Conservation (phyloP, 1,140 invertebrate species). For the Drosophila bocki region DNA sequence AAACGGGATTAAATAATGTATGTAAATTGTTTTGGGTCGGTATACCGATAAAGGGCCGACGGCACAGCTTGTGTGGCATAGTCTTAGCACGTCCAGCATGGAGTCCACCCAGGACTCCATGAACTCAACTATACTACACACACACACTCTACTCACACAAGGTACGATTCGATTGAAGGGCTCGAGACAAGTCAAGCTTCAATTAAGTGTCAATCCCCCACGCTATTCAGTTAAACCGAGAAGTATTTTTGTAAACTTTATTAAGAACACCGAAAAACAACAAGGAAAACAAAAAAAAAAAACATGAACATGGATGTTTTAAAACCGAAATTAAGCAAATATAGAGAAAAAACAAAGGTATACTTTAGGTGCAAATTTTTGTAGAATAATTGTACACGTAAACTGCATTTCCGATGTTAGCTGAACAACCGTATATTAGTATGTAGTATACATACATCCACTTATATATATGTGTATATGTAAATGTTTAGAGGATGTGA, state of each 20-base stretch:
- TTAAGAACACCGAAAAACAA: constrained; percentile 38
- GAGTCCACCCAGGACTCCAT: constrained; percentile 33
- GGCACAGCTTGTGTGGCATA: constrained; percentile 49
- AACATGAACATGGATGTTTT: constrained; percentile 58
- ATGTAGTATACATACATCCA: constrained; percentile 22
- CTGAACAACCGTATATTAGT: constrained; percentile 45
- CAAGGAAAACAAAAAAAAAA: constrained; percentile 10
- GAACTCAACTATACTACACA: constrained; percentile 41
- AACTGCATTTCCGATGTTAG: constrained; percentile 64
- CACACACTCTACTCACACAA: background rate
- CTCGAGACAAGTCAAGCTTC: constrained; percentile 52
- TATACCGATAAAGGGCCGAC: constrained; percentile 4
- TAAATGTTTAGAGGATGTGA: constrained; percentile 5
- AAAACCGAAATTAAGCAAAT: constrained; percentile 37
- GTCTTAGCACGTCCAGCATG: constrained; percentile 58
- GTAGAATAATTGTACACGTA: constrained; percentile 69
- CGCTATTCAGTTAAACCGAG: constrained; percentile 57
- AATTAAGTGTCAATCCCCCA: constrained; percentile 56
- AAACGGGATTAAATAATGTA: constrained; percentile 52
- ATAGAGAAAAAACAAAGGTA: constrained; percentile 40
- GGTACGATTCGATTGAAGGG: constrained; percentile 45
- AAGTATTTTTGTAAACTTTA: constrained; percentile 73
- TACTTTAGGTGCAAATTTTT: constrained; percentile 72
- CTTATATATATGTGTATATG: constrained; percentile 3
- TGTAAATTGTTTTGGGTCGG: constrained; percentile 58